Percentiles rank a stretch among this genome's conserved stretches.
Evolutionary conservation across 2,113 vertebrate genomes (phyloP).

Genomic region (Cyanoliseus patagonus): DNA sequence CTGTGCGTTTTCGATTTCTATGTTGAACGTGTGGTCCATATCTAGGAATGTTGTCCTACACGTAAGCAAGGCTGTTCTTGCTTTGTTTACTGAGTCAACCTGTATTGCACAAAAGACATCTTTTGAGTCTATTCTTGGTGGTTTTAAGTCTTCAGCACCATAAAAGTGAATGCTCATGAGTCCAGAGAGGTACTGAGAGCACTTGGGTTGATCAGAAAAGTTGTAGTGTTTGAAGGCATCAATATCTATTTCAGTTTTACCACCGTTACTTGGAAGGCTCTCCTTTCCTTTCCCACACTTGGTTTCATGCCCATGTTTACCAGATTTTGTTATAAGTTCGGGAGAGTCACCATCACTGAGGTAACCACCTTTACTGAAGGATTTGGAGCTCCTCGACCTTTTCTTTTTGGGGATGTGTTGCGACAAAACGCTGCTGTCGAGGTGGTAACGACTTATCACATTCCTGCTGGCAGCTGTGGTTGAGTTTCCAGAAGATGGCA

Average conservation of each 20-base stretch:
- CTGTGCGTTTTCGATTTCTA: constrained; percentile 97
- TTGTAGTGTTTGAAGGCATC: constrained; percentile 95
- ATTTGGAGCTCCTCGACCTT: constrained; percentile 80
- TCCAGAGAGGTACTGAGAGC: constrained; percentile 92
- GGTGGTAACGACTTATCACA: constrained; percentile 96
- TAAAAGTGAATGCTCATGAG: constrained; percentile 98
- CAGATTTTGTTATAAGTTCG: constrained; percentile 90
- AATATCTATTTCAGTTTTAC: constrained; percentile 88
- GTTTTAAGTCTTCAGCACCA: constrained; percentile 95
- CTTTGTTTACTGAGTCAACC: constrained; percentile 96
- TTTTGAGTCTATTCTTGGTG: constrained; percentile 90
- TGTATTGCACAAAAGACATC: constrained; percentile 98
- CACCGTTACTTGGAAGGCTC: constrained; percentile 61
- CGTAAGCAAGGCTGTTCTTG: constrained; percentile 92
- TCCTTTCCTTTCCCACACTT: constrained; percentile 80
- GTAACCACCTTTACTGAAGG: constrained; percentile 93
- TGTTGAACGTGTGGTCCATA: constrained; percentile 99
- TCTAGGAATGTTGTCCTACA: constrained; percentile 92
- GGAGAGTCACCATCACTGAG: constrained; percentile 97
- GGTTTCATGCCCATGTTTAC: constrained; percentile 83
- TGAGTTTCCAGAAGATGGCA: constrained; percentile 77
- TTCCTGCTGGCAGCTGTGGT: constrained; percentile 86
- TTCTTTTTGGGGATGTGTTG: constrained; percentile 91
- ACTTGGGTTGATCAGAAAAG: constrained; percentile 94
- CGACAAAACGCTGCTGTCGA: constrained; percentile 93